Conservation (phyloP, 2,888 invertebrate genomes). For the Orchesella flavescens region DNA sequence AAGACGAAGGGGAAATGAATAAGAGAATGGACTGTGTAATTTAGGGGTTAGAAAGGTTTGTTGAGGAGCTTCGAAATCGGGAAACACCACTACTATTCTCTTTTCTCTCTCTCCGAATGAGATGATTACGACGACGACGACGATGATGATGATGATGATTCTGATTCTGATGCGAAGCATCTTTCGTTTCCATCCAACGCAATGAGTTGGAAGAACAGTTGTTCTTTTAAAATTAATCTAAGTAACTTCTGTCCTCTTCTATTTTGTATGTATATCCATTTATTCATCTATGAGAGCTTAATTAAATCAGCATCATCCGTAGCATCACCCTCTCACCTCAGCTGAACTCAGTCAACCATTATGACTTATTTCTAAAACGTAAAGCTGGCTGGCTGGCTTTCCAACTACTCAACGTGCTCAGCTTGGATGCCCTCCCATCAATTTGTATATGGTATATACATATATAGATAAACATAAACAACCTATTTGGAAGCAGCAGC, state of each 20-base stretch:
- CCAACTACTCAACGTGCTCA: no score
- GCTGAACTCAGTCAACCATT: constrained; percentile 34
- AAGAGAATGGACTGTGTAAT: no score
- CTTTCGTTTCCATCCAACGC: neutral
- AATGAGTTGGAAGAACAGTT: constrained; percentile 25
- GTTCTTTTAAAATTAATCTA: constrained; percentile 55
- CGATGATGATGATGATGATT: no score
- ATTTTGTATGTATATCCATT: constrained; percentile 10
- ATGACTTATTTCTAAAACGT: constrained; percentile 37
- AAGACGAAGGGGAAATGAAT: neutral
- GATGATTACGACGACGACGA: neutral
- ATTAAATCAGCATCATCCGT: constrained; percentile 53
- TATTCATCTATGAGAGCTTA: constrained; percentile 48
- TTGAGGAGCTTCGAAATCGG: no score
- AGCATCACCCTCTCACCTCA: constrained; percentile 36
- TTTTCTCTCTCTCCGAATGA: neutral
- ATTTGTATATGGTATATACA: no score
- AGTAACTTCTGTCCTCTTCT: constrained; percentile 29
- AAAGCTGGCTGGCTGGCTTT: constrained; percentile 8
- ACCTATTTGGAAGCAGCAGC: no score
- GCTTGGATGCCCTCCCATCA: no score
- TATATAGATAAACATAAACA: no score
- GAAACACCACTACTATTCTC: neutral
- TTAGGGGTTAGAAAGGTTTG: no score
- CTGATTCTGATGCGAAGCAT: no score